Base-by-base conservation (phyloP, 2,113 vertebrate genomes). In the Gymnocephalus cernua region DNA sequence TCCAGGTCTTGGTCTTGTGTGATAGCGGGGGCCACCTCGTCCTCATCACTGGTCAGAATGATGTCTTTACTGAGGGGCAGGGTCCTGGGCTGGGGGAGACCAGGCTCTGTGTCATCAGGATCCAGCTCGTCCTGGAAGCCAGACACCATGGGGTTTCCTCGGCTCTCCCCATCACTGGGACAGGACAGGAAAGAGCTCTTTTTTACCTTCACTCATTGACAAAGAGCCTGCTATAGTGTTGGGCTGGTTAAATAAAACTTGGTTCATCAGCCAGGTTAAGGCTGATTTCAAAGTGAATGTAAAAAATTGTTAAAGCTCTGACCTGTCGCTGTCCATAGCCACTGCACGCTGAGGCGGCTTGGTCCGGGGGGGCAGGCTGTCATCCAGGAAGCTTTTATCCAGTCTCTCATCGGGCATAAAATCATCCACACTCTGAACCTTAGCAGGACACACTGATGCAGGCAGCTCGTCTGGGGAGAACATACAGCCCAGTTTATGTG, bases 41-140 rank as follows among this genome's bases (percentile, higher is more conserved):
- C 97, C 44, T 98, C 98, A 32, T 97, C 98, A 27, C 96, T 98
- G 54, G 96, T 97, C 25, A 97, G 86, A 4, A 93, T 90, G 61
- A 96, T 0, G 1, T 96, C 92, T 86, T 96, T 95, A 77, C 94
- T 95, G 25, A 92, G 93, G n/a, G 96, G 70, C 1, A 85, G 89
- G 41, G 89, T 85, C 1, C 79, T 67, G 32, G 92, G 66, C 6
- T 74, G 81, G 12, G 93, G 35, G 32, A 90, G 89, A 63, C 74
- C 61, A 13, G 83, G 92, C 6, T 94, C 91, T 18, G 82, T 92
- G 74, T 99, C 97, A n/a, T 98, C 96, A 0, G 93, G 92, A 74
- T 99, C 98, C 51, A 99, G 93, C 41, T 99, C 97, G 0, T 99
- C 98, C 89, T 97, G 97, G 92, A 98, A 97, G 14, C 93, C 93